These are phyloP conservation scores for Crioceris asparagi DNA, from an alignment of 2,888 invertebrate genomes.

Conservation along the genomic window DNA sequence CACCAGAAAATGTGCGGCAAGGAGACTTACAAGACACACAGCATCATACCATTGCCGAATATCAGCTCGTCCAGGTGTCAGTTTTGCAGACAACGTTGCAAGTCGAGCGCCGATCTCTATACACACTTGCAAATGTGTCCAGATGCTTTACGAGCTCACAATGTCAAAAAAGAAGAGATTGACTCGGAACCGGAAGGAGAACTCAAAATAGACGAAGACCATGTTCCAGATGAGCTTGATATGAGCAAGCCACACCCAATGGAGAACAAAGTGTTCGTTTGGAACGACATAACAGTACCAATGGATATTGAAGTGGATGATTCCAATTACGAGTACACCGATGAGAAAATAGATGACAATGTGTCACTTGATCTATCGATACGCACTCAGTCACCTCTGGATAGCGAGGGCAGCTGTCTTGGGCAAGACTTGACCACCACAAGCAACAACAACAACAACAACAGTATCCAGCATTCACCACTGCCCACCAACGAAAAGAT, in stretches of 20 bases:
- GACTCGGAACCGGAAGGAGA: slow-evolving; percentile 25
- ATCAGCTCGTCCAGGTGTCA: slow-evolving; percentile 71
- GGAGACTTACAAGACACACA: slow-evolving; percentile 20
- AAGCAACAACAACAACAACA: slow-evolving; percentile 14
- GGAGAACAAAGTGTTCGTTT: slow-evolving; percentile 73
- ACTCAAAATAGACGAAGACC: slow-evolving; percentile 22
- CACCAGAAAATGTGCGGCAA: slow-evolving; percentile 61
- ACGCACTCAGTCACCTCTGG: slow-evolving; percentile 35
- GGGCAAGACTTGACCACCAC: slow-evolving; percentile 22
- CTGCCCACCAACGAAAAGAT: slow-evolving; percentile 41
- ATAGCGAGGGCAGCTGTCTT: slow-evolving; percentile 31
- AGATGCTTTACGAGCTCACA: slow-evolving; percentile 39
- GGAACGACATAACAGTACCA: slow-evolving; percentile 56
- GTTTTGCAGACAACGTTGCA: slow-evolving; percentile 77
- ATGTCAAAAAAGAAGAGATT: slow-evolving; percentile 25
- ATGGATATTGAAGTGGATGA: slow-evolving; percentile 34
- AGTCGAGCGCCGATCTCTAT: slow-evolving; percentile 68
- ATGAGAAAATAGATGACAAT: slow-evolving; percentile 34
- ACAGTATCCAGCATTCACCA: slow-evolving; percentile 19
- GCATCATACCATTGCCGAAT: slow-evolving; percentile 35
- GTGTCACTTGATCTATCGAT: slow-evolving; percentile 33
- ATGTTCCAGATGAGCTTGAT: slow-evolving; percentile 15
- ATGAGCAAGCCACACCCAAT: slow-evolving; percentile 53
- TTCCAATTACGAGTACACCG: slow-evolving; percentile 33
- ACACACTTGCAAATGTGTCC: slow-evolving; percentile 64